Evolutionary conservation across 2,888 invertebrate species (phyloP).

Genomic region (Pammene aurita): DNA sequence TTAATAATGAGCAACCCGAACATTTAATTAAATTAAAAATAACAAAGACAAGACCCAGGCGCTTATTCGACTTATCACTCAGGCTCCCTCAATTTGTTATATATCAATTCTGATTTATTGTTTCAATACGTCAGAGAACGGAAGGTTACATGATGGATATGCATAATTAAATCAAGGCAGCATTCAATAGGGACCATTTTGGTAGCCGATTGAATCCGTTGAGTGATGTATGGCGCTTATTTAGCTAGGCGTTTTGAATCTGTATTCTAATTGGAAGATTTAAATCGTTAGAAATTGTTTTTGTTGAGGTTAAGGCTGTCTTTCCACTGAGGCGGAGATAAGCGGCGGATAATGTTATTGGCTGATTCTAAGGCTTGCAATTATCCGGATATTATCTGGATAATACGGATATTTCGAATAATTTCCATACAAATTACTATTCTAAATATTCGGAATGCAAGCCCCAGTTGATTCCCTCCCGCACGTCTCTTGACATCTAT

Average conservation of each 20-base stretch:
- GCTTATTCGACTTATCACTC: slow-evolving; percentile 21
- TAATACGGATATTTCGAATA: no score
- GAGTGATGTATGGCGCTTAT: slow-evolving; percentile 63
- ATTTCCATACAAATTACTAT: no score
- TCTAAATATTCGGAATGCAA: no score
- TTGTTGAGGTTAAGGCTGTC: background rate
- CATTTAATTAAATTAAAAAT: slow-evolving; percentile 24
- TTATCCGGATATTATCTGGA: no score
- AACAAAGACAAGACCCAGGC: slow-evolving; percentile 20
- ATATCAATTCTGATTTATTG: slow-evolving; percentile 32
- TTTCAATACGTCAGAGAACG: slow-evolving; percentile 38
- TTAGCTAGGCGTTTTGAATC: slow-evolving; percentile 43
- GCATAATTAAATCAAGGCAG: slow-evolving; percentile 70
- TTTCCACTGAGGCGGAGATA: background rate
- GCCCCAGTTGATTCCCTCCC: no score
- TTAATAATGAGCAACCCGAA: background rate
- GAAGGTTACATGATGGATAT: slow-evolving; percentile 67
- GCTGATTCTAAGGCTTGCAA: no score
- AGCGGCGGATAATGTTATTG: no score
- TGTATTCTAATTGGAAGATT: slow-evolving; percentile 36
- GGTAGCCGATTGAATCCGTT: slow-evolving; percentile 63
- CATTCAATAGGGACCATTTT: slow-evolving; percentile 51
- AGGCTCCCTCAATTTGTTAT: slow-evolving; percentile 23
- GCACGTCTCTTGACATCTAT: no score
- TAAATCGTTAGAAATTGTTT: slow-evolving; percentile 11